Base-by-base conservation (phyloP, 2,888 invertebrate genomes). In the Xylocampa areola region DNA sequence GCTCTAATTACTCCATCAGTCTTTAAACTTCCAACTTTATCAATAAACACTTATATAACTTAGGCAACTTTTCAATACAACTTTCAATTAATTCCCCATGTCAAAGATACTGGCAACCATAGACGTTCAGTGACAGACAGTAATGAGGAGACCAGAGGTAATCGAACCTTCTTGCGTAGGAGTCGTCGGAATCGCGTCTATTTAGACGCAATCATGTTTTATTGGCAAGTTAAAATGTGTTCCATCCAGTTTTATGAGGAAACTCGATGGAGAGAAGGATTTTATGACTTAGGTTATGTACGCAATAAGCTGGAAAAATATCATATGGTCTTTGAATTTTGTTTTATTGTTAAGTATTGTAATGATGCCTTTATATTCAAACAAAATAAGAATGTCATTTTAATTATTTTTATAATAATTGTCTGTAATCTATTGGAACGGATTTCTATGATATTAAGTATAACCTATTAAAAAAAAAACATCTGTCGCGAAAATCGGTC, bases 161-260 rank as follows among this genome's bases (percentile, higher is more conserved):
- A 69, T 49, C 67, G 76, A 68, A 70, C 65, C 62, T 65, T 63
- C 69, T 63, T 49, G 62, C 61, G 76, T 70, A 59, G 75, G 76
- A 62, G 62, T 51, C 55, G 13, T 52, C 36, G 43, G 68, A 71
- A 70, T 74, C 68, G 53, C 51, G 43, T 43, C 68, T 65, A 45
- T 70, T 65, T 71, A 66, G 53, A 55, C 52, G 63, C 54, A 64
- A 74, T 73, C 62, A 65, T 59, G 62, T 68, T 75, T 73, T 68
- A 75, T 68, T 59, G 72, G 39, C 35, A 60, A 48, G 37, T 51
- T 73, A 43, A 55, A 59, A 65, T 63, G 62, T 66, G 39, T 57
- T 60, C 29, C 51, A 52, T 63, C 60, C 44, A 63, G 67, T 66
- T 74, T 73, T 60, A 73, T 63, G 63, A 63, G 4, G n/a, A 10